A percentile compares a stretch with the other conserved stretches of the same genome.
phyloP scores from a whole-genome alignment of 2,888 invertebrate species.

The Diadegma fenestrale region DNA sequence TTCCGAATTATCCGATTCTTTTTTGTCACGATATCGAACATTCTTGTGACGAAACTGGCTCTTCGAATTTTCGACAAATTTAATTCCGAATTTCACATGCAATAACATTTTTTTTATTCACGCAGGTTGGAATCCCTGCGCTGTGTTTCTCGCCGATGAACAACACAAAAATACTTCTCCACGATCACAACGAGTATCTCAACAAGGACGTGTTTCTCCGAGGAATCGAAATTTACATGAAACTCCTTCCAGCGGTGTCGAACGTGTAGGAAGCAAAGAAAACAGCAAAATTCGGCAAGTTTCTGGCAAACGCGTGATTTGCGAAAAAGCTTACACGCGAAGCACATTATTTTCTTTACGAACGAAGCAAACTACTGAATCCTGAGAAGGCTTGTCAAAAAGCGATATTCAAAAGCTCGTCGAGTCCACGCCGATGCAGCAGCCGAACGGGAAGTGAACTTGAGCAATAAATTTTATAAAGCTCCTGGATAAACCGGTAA shows the following conservation, averaged over 20 bases:
- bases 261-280: slow-evolving; percentile 83
- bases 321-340: background rate
- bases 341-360: background rate
- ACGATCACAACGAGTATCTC: slow-evolving; percentile 96
- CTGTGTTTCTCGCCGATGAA: slow-evolving; percentile 97
- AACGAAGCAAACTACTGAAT: background rate
- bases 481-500: background rate
- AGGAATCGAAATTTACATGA: slow-evolving; percentile 93
- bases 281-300: background rate
- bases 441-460: background rate
- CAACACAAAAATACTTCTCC: slow-evolving; percentile 93
- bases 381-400: background rate
- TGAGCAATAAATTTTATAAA: slow-evolving; percentile 17
- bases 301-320: background rate
- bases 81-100: background rate
- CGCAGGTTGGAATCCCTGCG: slow-evolving; percentile 91
- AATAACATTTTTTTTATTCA: background rate
- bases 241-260: slow-evolving; percentile 89
- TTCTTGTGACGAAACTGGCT: too few relatives aligned
- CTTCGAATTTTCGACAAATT: background rate
- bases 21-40: background rate
- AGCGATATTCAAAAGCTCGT: background rate
- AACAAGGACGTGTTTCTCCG: slow-evolving; percentile 91
- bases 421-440: slow-evolving; percentile 4
- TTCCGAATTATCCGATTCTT: background rate